Base-by-base conservation (phyloP, 2,113 vertebrate genomes). In the Entelurus aequoreus region DNA sequence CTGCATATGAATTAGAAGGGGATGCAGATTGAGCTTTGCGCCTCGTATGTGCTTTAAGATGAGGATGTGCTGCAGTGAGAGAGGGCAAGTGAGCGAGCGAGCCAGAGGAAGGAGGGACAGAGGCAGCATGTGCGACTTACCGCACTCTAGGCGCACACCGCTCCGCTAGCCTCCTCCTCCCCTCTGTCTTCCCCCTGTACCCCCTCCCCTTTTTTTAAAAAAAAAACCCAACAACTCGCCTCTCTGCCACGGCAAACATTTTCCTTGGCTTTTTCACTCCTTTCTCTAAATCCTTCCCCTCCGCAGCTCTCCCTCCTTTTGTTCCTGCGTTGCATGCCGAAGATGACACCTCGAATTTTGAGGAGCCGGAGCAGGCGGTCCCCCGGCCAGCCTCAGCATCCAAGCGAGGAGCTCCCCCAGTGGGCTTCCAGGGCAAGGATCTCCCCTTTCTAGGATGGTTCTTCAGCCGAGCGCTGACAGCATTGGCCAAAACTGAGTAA, bases 311-410 rank as follows among this genome's bases (percentile, higher is more conserved):
- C 91, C 94, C 93, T 91, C 96, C 89, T 81, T 98, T 98, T 90
- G 93, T 98, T 91, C 97, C 97, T 86, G 92, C 93, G 63, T 91
- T 98, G 89, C 91, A 93, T 72, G 91, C 93, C 82, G 96, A 98
- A 74, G 96, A 99, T 98, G 97, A 98, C 93, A 95, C 93, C 90
- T 98, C 96, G 89, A 96, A 98, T 98, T 98, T 98, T 87, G 95
- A 98, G 93, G 97, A 97, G 91, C 93, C 91, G 79, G 94, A 94
- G 92, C 92, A 94, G 92, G 93, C 87, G 81, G 84, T 93, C 91
- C 91, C 87, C 83, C 83, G 92, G 90, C 89, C 89, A 90, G 89
- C 90, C 78, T 73, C 86, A 83, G 89, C 94, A 88, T 90, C 93
- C 91, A 86, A 86, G 76, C 83, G 86, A 89, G 94, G 94, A 91